phyloP scores from a whole-genome alignment of 2,113 vertebrate species.

The Nicator chloris region DNA sequence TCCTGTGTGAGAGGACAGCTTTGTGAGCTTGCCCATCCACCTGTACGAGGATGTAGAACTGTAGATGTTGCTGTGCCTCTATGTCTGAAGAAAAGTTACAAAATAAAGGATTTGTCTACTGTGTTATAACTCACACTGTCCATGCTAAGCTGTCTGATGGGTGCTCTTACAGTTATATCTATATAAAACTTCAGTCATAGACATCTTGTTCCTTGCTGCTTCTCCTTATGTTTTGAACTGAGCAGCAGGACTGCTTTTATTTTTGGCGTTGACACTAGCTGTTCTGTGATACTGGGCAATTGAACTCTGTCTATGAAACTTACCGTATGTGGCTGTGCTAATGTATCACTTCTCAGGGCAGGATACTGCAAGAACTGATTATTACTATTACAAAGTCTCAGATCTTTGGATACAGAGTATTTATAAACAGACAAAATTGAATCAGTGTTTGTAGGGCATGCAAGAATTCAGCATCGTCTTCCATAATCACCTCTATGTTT shows the following conservation, averaged over 20 bases:
- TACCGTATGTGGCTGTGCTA: too few relatives aligned
- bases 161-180: neutral
- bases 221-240: neutral
- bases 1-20: neutral
- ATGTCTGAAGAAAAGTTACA: neutral
- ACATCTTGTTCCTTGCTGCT: neutral
- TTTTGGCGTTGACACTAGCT: neutral
- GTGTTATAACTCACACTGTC: neutral
- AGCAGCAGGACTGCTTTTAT: neutral
- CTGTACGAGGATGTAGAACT: neutral
- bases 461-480: neutral
- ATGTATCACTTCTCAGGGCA: neutral
- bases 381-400: neutral
- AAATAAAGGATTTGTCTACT: neutral
- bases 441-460: neutral
- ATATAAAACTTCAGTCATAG: neutral
- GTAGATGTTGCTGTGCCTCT: neutral
- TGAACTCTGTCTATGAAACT: neutral
- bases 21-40: neutral
- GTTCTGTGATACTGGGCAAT: neutral
- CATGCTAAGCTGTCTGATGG: neutral
- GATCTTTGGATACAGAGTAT: neutral
- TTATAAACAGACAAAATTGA: neutral
- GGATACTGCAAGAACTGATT: neutral
- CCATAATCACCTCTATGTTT: neutral